Evolutionary conservation across 2,113 vertebrate species (phyloP).

Genomic region (Isichthys henryi): DNA sequence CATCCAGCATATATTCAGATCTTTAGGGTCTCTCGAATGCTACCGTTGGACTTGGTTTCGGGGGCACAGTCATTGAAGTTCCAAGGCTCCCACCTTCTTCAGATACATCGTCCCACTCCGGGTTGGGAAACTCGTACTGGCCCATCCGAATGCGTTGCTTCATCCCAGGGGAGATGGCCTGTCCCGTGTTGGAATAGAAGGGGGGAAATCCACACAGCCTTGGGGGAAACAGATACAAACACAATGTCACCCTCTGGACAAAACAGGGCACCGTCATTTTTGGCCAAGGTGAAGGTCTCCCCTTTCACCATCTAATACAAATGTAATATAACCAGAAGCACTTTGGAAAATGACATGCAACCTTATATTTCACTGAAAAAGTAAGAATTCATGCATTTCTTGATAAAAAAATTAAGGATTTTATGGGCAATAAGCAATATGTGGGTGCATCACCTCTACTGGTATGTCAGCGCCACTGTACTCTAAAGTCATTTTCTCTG

Average conservation of each 20-base stretch:
- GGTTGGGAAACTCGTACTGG: slow-evolving; percentile 92
- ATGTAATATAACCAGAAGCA: neutral
- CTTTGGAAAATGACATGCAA: neutral
- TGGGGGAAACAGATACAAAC: slow-evolving; percentile 25
- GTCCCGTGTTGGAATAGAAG: slow-evolving; percentile 96
- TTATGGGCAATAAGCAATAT: neutral
- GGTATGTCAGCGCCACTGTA: neutral
- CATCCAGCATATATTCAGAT: too few relatives aligned
- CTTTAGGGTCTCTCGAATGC: neutral
- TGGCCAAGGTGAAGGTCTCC: neutral
- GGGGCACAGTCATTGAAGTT: neutral
- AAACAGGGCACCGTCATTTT: neutral
- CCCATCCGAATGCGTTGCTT: slow-evolving; percentile 94
- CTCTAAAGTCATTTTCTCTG: neutral
- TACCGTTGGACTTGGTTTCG: neutral
- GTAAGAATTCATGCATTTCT: neutral
- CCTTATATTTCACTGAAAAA: neutral
- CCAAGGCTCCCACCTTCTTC: slow-evolving; percentile 73
- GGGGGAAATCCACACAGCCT: slow-evolving; percentile 95
- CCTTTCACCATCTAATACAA: neutral
- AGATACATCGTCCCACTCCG: slow-evolving; percentile 93
- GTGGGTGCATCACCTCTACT: neutral
- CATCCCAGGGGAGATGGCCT: slow-evolving; percentile 97
- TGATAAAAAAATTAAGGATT: neutral
- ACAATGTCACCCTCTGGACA: neutral